A percentile compares a stretch with the other conserved stretches of the same genome.
Evolutionary conservation across 2,888 invertebrate species (phyloP).

Genomic region (Pegoplata infirma): DNA sequence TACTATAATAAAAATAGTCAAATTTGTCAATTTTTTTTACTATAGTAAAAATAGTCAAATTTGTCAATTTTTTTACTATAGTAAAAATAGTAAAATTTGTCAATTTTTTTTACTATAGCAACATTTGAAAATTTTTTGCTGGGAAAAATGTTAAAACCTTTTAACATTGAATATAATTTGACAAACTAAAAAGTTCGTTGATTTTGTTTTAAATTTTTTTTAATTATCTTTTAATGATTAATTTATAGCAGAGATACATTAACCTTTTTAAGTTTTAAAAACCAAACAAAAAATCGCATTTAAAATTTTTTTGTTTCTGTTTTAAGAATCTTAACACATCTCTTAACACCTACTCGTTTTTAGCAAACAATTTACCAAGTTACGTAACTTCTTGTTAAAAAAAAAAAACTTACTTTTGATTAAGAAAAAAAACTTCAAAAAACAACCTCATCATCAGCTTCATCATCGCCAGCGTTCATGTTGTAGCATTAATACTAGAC

Average conservation of each 20-base stretch:
- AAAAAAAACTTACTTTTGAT: slow-evolving; percentile 10
- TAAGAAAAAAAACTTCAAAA: slow-evolving; percentile 11
- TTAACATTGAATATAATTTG: neutral
- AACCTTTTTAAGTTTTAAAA: slow-evolving; percentile 10
- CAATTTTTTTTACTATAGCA: no score
- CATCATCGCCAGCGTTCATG: neutral
- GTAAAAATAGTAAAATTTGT: no score
- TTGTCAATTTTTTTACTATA: no score
- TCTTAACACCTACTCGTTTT: slow-evolving; percentile 31
- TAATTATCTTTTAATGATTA: slow-evolving; percentile 1
- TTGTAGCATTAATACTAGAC: slow-evolving; percentile 36
- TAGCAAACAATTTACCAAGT: slow-evolving; percentile 10
- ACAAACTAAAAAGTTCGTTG: neutral
- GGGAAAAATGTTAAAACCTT: neutral
- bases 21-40: no score
- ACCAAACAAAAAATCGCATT: neutral
- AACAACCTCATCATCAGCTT: slow-evolving; percentile 16
- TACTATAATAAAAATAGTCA: no score
- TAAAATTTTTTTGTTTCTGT: neutral
- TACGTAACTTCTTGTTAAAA: slow-evolving; percentile 23
- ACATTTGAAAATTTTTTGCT: no score
- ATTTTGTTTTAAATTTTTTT: neutral
- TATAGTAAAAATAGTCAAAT: no score
- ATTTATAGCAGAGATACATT: slow-evolving; percentile 21
- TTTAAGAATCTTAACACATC: neutral